Evolutionary conservation across 2,888 invertebrate species (phyloP).

Genomic region (Baccha elongata): DNA sequence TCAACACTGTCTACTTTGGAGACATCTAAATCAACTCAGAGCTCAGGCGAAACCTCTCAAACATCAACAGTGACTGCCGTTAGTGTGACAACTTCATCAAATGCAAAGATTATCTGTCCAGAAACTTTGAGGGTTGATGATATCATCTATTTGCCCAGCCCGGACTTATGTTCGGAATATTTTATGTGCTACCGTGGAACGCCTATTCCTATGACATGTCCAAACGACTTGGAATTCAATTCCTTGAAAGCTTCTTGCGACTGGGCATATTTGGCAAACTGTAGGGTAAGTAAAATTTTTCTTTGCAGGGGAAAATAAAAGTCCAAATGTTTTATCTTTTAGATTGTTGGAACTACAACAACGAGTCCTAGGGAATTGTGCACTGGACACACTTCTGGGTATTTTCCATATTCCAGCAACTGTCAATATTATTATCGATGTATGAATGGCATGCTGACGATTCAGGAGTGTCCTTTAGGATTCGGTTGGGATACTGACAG

Average conservation of each 20-base stretch:
- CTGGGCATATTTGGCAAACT: conserved; percentile 77
- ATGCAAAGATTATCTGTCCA: conserved; percentile 75
- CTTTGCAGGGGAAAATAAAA: conserved; percentile 77
- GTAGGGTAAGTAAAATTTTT: conserved; percentile 76
- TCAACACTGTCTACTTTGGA: not conserved
- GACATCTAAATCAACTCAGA: not conserved
- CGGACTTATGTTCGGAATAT: conserved; percentile 78
- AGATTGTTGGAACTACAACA: conserved; percentile 73
- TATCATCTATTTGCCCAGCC: conserved; percentile 76
- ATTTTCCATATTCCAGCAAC: conserved; percentile 78
- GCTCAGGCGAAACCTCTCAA: not conserved
- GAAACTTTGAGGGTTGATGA: conserved; percentile 75
- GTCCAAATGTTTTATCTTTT: not conserved
- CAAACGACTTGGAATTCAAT: conserved; percentile 78
- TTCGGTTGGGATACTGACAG: conserved; percentile 79
- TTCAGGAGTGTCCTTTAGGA: conserved; percentile 80
- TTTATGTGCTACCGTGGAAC: conserved; percentile 78
- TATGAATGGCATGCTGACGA: conserved; percentile 77
- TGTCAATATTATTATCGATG: conserved; percentile 80
- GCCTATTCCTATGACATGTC: conserved; percentile 77
- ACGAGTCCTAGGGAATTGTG: conserved; percentile 76
- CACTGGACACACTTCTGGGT: conserved; percentile 75
- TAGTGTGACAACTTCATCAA: not conserved
- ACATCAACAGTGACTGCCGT: conserved; percentile 1
- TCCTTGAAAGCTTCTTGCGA: conserved; percentile 77